Evolutionary conservation across 1,140 invertebrate genomes (phyloP), one percentile per base, ranked within the genome.

Genomic region (Drosophila sechellia): DNA sequence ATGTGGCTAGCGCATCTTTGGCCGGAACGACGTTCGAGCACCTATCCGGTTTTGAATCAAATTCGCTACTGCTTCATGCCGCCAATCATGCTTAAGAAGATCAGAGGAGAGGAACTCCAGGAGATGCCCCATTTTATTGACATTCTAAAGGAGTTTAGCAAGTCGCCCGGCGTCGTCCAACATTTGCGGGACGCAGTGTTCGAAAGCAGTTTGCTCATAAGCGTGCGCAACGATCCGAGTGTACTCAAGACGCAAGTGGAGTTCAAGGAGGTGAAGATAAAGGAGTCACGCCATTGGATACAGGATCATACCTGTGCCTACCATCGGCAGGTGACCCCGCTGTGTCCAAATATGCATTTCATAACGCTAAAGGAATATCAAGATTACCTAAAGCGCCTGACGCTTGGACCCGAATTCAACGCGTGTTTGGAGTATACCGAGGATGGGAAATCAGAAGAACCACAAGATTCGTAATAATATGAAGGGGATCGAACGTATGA

Each of bases 311-410:
- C 37, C 0, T 79, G 74, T n/a, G 13, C 15, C 4, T 77, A 77
- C 13, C 77, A 79, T 56, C 39, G 55, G 0, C 0, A 27, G 15
- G 52, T 79, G 1, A 22, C 17, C 11, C 22, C 6, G 10, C 12
- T 17, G 3, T 56, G 40, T 13, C 77, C 77, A 8, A 79, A 79
- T 35, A 79, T 77, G 77, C 63, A 50, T 11, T 63, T 17, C 5
- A 15, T 79, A n/a, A 8, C 17, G 2, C 74, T 53, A 10, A 6
- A 55, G 3, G 11, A 77, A 5, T 79, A 56, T 15, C 25, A n/a
- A 31, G 8, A 15, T 3, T 66, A 66, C 39, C 49, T 66, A 11
- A 0, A 8, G 1, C 2, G 10, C 1, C 8, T 60, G 42, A 8
- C 8, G 10, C 11, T 3, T 13, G 5, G 5, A 3, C 15, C 1